Evolutionary conservation across 2,888 invertebrate species (phyloP).

Genomic region (Nyleta sp.): DNA sequence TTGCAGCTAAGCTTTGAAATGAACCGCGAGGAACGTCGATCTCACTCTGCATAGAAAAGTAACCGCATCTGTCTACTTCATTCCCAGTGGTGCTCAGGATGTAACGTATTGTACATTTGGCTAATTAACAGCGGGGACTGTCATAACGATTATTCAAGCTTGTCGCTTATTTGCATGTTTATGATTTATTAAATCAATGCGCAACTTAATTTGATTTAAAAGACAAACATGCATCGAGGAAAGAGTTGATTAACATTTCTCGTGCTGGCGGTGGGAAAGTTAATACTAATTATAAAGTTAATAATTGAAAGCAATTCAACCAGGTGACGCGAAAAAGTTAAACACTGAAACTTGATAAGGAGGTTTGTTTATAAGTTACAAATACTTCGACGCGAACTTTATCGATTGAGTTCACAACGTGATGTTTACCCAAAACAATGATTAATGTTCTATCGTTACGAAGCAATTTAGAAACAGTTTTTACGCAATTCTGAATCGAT

Average conservation of each 20-base stretch:
- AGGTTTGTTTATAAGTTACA: background rate
- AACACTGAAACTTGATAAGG: background rate
- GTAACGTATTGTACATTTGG: constrained; percentile 11
- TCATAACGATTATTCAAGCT: constrained; percentile 4
- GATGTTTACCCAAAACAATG: constrained; percentile 25
- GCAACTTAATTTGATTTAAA: background rate
- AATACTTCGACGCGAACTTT: constrained; percentile 5
- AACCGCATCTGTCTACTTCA: constrained; percentile 40
- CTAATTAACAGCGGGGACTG: constrained; percentile 23
- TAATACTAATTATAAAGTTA: background rate
- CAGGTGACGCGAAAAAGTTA: background rate
- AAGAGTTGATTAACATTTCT: background rate
- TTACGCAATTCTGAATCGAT: constrained; percentile 6
- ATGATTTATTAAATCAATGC: constrained; percentile 9
- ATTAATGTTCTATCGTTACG: constrained; percentile 14
- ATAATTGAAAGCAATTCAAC: background rate
- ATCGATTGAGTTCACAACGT: constrained; percentile 17
- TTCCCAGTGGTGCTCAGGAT: constrained; percentile 26
- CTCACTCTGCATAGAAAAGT: constrained; percentile 28
- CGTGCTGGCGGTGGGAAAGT: background rate
- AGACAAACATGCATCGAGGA: background rate
- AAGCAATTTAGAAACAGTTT: constrained; percentile 16
- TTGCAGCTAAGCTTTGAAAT: constrained; percentile 43
- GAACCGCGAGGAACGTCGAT: constrained; percentile 28
- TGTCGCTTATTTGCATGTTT: background rate